These are phyloP conservation scores for Adoxophyes honmai DNA, from an alignment of 1,140 invertebrate species.

Conservation along the genomic window DNA sequence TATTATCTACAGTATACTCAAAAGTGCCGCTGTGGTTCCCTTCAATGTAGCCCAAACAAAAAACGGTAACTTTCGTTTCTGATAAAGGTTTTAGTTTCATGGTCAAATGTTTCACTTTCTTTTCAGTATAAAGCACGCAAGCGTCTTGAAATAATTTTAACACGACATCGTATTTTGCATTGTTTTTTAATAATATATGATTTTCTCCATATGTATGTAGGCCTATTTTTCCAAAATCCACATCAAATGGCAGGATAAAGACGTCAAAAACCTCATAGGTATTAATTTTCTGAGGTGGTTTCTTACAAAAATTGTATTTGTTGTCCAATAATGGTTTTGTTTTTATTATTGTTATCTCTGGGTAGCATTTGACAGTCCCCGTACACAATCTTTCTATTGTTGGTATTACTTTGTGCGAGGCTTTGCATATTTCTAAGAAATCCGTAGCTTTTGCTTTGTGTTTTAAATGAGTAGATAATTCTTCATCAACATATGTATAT, in stretches of 20 bases:
- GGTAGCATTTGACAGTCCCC: conserved; percentile 34
- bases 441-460: not conserved
- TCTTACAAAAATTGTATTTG: conserved; percentile 40
- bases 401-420: conserved; percentile 24
- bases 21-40: conserved; percentile 43
- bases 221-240: conserved; percentile 58
- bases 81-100: conserved; percentile 39
- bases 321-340: conserved; percentile 11
- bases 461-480: conserved; percentile 24
- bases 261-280: conserved; percentile 51
- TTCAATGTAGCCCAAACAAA: conserved; percentile 42
- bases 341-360: conserved; percentile 16
- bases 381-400: conserved; percentile 32
- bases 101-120: conserved; percentile 31
- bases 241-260: conserved; percentile 36
- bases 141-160: conserved; percentile 44
- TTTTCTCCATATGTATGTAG: conserved; percentile 47
- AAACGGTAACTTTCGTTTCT: conserved; percentile 37
- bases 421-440: conserved; percentile 37
- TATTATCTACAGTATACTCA: conserved; percentile 50
- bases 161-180: conserved; percentile 44
- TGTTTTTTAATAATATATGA: conserved; percentile 48
- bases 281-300: conserved; percentile 22
- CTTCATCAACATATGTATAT: conserved; percentile 51
- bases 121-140: conserved; percentile 41